These are phyloP conservation scores for Sebastes hubbsi DNA, from an alignment of 2,797 vertebrate genomes.

Conservation along the genomic window DNA sequence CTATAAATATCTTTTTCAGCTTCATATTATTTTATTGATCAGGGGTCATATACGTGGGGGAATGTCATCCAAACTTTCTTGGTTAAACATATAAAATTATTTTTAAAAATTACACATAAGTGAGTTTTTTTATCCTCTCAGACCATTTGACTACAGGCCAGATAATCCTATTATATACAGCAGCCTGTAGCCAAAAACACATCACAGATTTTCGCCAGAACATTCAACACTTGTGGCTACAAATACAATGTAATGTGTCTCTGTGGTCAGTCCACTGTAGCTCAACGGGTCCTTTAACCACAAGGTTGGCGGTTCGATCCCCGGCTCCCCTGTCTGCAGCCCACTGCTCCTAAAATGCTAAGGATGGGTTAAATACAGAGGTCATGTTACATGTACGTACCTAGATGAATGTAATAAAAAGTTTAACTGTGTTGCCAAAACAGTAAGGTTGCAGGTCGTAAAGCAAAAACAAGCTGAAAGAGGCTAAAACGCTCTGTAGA, in stretches of 20 bases:
- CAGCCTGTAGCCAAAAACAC: slow-evolving; percentile 61
- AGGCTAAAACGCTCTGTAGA: too few relatives aligned
- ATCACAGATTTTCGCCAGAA: slow-evolving; percentile 62
- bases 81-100: slow-evolving; percentile 59
- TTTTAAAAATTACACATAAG: slow-evolving; percentile 53
- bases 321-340: too few relatives aligned
- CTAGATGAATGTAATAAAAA: too few relatives aligned
- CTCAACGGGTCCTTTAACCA: too few relatives aligned
- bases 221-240: slow-evolving; percentile 78
- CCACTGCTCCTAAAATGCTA: too few relatives aligned
- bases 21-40: slow-evolving; percentile 19
- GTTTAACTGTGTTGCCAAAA: too few relatives aligned
- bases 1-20: slow-evolving; percentile 41
- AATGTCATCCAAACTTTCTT: slow-evolving; percentile 37
- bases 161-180: slow-evolving; percentile 73
- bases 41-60: slow-evolving; percentile 12
- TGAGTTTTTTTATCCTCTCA: slow-evolving; percentile 19
- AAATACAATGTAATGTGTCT: slow-evolving; percentile 61
- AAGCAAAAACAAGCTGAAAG: too few relatives aligned
- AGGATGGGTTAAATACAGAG: too few relatives aligned
- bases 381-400: too few relatives aligned
- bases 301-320: too few relatives aligned
- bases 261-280: not conserved
- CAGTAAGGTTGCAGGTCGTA: too few relatives aligned
- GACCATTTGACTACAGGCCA: slow-evolving; percentile 60